A percentile compares a stretch with the other conserved stretches of the same genome.
These are phyloP conservation scores for Caenorhabditis zanzibari DNA, from an alignment of 2,888 invertebrate genomes.

Conservation along the genomic window DNA sequence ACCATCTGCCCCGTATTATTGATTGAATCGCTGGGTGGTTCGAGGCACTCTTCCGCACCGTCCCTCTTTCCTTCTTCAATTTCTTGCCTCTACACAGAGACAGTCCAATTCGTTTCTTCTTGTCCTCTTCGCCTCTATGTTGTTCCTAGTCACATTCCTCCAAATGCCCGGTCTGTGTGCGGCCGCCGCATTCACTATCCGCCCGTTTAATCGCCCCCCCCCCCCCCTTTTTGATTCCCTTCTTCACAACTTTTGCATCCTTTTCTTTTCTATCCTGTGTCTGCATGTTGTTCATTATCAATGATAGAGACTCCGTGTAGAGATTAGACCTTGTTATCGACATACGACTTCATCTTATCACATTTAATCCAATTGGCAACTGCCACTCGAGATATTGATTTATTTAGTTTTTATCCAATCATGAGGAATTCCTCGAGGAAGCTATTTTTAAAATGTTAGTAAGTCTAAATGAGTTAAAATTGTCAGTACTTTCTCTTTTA, in stretches of 20 bases:
- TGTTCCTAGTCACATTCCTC: conserved; percentile 62
- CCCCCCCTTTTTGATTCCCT: conserved; percentile 37
- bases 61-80: conserved; percentile 39
- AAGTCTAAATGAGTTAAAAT: too few species aligned
- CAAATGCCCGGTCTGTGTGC: conserved; percentile 31
- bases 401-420: background rate
- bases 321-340: conserved; percentile 29
- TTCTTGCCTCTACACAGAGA: conserved; percentile 26
- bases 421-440: too few species aligned
- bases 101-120: conserved; percentile 45
- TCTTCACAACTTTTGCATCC: conserved; percentile 52
- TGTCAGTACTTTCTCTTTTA: too few species aligned
- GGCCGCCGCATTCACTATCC: conserved; percentile 57
- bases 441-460: too few species aligned
- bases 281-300: conserved; percentile 33
- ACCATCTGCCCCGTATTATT: conserved; percentile 37
- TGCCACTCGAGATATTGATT: background rate
- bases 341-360: conserved; percentile 23
- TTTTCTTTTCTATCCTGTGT: conserved; percentile 20
- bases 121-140: conserved; percentile 47
- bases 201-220: conserved; percentile 59
- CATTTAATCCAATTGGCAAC: conserved; percentile 14
- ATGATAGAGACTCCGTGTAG: background rate
- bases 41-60: conserved; percentile 41
- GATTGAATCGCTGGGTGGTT: conserved; percentile 39